Percentiles rank a stretch among this genome's conserved stretches.
These are phyloP conservation scores for Trypoxylus dichotomus DNA, from an alignment of 1,140 invertebrate species.

Conservation along the genomic window DNA sequence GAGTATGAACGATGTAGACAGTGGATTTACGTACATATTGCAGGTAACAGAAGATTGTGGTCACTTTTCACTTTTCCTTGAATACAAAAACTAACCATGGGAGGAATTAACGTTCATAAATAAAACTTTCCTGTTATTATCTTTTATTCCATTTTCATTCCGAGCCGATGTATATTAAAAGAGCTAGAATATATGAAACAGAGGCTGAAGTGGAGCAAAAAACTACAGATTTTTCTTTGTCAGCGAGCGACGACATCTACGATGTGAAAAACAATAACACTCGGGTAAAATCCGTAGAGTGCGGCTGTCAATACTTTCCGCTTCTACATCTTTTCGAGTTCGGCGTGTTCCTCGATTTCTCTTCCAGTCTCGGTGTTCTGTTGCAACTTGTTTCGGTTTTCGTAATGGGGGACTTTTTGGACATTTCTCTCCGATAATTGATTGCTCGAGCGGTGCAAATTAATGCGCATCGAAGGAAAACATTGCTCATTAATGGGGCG, in stretches of 20 bases:
- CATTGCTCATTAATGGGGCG: not conserved
- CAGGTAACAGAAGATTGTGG: too few relatives aligned
- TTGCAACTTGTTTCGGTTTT: not conserved
- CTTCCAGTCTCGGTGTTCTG: not conserved
- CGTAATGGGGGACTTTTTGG: not conserved
- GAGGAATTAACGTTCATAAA: not conserved
- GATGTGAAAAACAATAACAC: slow-evolving; percentile 16
- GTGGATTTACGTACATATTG: too few relatives aligned
- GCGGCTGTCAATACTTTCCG: not conserved
- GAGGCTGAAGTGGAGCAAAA: not conserved
- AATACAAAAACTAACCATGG: not conserved
- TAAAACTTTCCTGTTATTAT: not conserved
- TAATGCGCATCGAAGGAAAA: not conserved
- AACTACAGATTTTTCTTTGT: not conserved
- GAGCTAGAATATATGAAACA: not conserved
- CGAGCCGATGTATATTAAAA: not conserved
- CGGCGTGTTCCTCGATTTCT: not conserved
- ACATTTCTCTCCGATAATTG: not conserved
- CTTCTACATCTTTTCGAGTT: not conserved
- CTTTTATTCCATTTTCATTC: not conserved
- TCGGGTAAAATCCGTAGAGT: slow-evolving; percentile 12
- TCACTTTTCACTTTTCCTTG: too few relatives aligned
- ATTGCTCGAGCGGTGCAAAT: not conserved
- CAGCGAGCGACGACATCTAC: not conserved
- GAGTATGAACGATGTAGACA: too few relatives aligned